phyloP scores from a whole-genome alignment of 2,797 vertebrate species.

The Sciurus vulgaris region DNA sequence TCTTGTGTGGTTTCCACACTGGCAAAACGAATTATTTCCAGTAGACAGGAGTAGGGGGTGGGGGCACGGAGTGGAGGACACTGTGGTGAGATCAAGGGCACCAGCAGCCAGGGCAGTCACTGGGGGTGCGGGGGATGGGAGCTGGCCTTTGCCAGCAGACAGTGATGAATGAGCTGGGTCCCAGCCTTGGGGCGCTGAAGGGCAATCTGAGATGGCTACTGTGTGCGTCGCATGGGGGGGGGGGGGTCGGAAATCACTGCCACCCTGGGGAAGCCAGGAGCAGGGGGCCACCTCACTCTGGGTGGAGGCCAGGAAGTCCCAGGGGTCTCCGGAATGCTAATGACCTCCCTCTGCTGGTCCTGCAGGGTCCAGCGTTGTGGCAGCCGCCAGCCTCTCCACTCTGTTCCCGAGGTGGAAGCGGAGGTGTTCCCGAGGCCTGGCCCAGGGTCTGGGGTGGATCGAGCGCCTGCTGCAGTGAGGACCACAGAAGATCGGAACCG shows the following conservation, averaged over 20 bases:
- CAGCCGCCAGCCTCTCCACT: background rate
- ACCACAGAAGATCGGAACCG: rapidly evolving
- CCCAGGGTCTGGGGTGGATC: background rate
- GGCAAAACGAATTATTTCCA: background rate
- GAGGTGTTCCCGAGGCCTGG: no score
- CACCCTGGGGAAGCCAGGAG: background rate
- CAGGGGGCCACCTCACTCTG: rapidly evolving
- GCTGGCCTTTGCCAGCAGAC: slow-evolving; percentile 82
- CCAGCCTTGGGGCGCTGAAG: background rate
- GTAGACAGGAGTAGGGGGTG: background rate
- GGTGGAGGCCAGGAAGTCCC: background rate
- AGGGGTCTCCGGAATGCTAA: background rate
- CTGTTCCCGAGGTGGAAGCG: background rate
- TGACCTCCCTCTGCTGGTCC: background rate
- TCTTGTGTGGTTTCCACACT: background rate
- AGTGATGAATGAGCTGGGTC: slow-evolving; percentile 81
- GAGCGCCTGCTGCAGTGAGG: background rate
- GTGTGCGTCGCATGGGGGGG: rapidly evolving
- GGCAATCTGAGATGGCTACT: background rate
- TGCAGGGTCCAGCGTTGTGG: background rate
- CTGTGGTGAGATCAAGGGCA: background rate
- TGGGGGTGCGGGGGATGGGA: background rate
- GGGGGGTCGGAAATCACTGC: background rate
- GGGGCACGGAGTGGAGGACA: background rate
- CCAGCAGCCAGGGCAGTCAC: background rate